Percentiles rank a stretch among this genome's conserved stretches.
Evolutionary conservation across 2,797 vertebrate species (phyloP).

Genomic region (Pyrocephalus nanus): DNA sequence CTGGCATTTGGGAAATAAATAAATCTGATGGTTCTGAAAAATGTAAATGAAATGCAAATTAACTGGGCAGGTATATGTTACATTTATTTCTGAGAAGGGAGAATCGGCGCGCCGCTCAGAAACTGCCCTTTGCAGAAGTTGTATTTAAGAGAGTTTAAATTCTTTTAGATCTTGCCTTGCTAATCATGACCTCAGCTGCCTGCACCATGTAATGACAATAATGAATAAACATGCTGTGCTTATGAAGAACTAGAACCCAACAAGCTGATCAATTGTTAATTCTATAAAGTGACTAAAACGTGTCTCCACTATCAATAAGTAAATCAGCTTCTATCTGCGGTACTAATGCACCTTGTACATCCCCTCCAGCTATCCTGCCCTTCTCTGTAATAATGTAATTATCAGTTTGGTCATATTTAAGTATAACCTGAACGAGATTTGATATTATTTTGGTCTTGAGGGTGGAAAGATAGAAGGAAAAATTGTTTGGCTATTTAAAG

Average conservation of each 20-base stretch:
- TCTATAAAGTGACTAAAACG: constrained; percentile 88
- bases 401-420: constrained; percentile 53
- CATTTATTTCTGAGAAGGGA: constrained; percentile 41
- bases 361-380: constrained; percentile 61
- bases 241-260: constrained; percentile 75
- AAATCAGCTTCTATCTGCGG: constrained; percentile 85
- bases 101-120: constrained; percentile 14
- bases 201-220: constrained; percentile 82
- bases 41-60: constrained; percentile 44
- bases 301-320: constrained; percentile 88
- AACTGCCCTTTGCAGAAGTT: not conserved
- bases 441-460: constrained; percentile 31
- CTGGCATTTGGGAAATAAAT: constrained; percentile 33
- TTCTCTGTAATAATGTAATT: constrained; percentile 54
- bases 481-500: constrained; percentile 54
- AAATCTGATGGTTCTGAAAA: not conserved
- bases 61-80: not conserved
- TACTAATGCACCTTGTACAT: constrained; percentile 74
- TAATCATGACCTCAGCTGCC: constrained; percentile 76
- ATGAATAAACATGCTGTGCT: constrained; percentile 83
- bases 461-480: constrained; percentile 23
- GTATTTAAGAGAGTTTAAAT: constrained; percentile 35
- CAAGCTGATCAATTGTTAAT: constrained; percentile 94
- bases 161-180: constrained; percentile 58
- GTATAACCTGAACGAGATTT: constrained; percentile 45